These are phyloP conservation scores for Opisthocomus hoazin DNA, from an alignment of 2,113 vertebrate species.

Conservation along the genomic window DNA sequence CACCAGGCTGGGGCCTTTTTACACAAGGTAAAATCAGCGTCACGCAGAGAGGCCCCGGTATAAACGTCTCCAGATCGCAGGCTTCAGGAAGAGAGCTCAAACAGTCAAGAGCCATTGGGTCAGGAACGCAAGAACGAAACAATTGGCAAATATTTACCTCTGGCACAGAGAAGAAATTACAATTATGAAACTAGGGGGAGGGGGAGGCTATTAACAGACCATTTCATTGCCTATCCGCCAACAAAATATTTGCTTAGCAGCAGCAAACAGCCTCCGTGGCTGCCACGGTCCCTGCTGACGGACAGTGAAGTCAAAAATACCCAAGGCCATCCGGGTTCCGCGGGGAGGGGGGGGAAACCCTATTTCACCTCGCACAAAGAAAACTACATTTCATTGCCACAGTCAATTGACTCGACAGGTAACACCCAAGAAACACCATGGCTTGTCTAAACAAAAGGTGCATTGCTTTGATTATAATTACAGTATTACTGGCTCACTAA, in stretches of 20 bases:
- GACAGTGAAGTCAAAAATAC: neutral
- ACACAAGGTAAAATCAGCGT: too few species aligned
- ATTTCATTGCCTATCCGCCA: neutral
- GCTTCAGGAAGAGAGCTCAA: neutral
- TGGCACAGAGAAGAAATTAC: neutral
- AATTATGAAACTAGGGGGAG: neutral
- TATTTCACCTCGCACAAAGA: neutral
- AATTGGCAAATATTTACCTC: neutral
- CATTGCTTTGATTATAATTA: neutral
- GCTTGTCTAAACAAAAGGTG: neutral
- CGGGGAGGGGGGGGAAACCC: neutral
- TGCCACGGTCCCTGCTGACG: neutral
- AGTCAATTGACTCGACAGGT: neutral
- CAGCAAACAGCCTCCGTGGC: neutral
- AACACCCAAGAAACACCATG: neutral
- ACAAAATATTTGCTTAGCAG: neutral
- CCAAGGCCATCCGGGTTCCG: neutral
- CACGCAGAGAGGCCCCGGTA: too few species aligned
- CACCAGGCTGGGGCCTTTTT: rapidly evolving
- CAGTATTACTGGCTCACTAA: neutral
- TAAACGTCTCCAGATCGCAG: rapidly evolving
- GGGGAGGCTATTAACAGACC: neutral
- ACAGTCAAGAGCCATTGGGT: neutral
- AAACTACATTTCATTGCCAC: neutral
- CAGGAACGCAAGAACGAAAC: neutral